Evolutionary conservation across 2,113 vertebrate genomes (phyloP), one percentile per base, ranked within the genome.

Genomic region (Stigmatopora argus): DNA sequence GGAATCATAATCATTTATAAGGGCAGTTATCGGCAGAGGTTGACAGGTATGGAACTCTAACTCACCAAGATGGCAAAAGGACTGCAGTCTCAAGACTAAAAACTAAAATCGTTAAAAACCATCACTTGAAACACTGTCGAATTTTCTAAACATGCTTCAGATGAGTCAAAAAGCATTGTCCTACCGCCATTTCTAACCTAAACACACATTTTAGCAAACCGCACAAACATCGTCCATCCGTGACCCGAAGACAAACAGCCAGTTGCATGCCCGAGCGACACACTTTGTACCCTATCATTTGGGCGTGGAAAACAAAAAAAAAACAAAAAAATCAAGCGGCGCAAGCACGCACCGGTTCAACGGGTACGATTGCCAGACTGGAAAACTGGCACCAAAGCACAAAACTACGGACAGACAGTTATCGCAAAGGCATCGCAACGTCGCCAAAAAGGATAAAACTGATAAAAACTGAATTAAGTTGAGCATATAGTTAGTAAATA

Each of bases 41-140:
- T n/a, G n/a, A n/a, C n/a, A n/a, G n/a, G n/a, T n/a, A n/a, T n/a
- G n/a, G n/a, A n/a, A n/a, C n/a, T n/a, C n/a, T n/a, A 55, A 14
- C 53, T 26, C 53, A 15, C 4, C 23, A 9, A 55, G 53, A 31
- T 23, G 11, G 19, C 2, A 10, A 13, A 19, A 21, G 19, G 19
- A n/a, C 51, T 23, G 19, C 51, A 10, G n/a, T 19, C 15, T 31
- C 23, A 2, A 56, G 53, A 23, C 68, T 57, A 31, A 31, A 31
- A 31, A 31, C 26, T 31, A 31, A 31, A 31, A 31, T 38, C 23
- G 78, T 84, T 87, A 78, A 72, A 81, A 66, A 78, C 77, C 81
- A 86, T 83, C 83, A 80, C 72, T 64, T 64, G 56, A 69, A 15
- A 67, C 69, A 73, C 38, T 41, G 7, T 41, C 38, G 13, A 23